Evolutionary conservation across 2,113 vertebrate species (phyloP).

Genomic region (Struthidea cinerea): DNA sequence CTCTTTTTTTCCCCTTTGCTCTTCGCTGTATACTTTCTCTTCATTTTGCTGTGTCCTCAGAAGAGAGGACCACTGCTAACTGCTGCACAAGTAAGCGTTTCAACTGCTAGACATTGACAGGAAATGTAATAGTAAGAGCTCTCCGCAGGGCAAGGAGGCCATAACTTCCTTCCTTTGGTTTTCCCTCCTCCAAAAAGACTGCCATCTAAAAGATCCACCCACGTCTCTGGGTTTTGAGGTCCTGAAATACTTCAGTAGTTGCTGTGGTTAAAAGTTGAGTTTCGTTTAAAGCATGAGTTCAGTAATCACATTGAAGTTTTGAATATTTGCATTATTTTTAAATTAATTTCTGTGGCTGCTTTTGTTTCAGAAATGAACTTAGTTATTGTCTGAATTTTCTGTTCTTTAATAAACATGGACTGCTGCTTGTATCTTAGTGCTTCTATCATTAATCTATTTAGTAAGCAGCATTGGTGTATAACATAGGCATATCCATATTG

Average conservation of each 20-base stretch:
- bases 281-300: neutral
- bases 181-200: conserved; percentile 34
- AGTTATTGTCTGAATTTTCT: neutral
- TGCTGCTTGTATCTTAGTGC: neutral
- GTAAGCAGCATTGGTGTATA: neutral
- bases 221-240: neutral
- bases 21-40: neutral
- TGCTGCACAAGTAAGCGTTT: neutral
- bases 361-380: neutral
- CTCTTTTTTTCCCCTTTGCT: neutral
- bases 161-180: conserved; percentile 55
- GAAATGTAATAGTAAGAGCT: conserved; percentile 33
- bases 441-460: neutral
- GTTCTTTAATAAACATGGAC: neutral
- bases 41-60: neutral
- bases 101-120: neutral
- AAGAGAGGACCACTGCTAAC: neutral
- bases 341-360: neutral
- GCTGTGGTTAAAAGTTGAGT: neutral
- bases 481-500: neutral
- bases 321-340: neutral
- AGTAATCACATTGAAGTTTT: neutral
- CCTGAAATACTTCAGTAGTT: neutral
- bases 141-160: neutral
- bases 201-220: conserved; percentile 12